Evolutionary conservation across 2,113 vertebrate species (phyloP), one percentile per base, ranked within the genome.

Genomic region (Urocolius indicus): DNA sequence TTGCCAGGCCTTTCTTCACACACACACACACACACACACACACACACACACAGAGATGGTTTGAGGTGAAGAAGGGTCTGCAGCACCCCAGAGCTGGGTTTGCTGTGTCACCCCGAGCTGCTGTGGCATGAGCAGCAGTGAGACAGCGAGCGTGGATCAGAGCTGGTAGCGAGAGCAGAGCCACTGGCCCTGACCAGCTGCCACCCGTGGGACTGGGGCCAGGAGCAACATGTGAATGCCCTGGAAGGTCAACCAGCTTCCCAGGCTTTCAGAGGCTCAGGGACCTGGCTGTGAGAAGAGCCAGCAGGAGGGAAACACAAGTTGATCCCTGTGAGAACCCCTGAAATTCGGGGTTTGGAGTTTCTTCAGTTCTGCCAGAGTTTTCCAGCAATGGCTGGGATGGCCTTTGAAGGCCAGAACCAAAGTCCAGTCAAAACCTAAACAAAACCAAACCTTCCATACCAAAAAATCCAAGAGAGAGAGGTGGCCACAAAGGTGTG

Each of bases 181-280:
- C 84, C 72, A 66, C 26, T 73, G 55, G 73, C n/a, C 38, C 0
- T 0, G 38, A 32, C n/a, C 38, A 36, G 62, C 68, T 2, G 2
- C 69, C 57, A 36, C 29, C 0, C 2, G 48, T n/a, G n/a, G 82
- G 65, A 76, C 46, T 5, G 5, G 38, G 26, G 82, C 76, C 82
- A 72, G 87, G 48, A 94, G 36, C 43, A 87, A 63, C 66, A 79
- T n/a, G 62, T 36, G 65, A 52, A 68, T 88, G 73, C 57, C 67
- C 62, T 36, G 54, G 57, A 38, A 87, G 87, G 93, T 52, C 62
- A 91, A 18, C 15, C 51, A 63, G 61, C 49, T 63, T 36, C 73
- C 57, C 79, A 21, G 46, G 51, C n/a, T 36, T 65, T 57, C 84
- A 48, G 36, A 62, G 29, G 38, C 73, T 48, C 18, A 15, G 65